Conservation (phyloP, 2,113 vertebrate species). For the Malaclemys terrapin region DNA sequence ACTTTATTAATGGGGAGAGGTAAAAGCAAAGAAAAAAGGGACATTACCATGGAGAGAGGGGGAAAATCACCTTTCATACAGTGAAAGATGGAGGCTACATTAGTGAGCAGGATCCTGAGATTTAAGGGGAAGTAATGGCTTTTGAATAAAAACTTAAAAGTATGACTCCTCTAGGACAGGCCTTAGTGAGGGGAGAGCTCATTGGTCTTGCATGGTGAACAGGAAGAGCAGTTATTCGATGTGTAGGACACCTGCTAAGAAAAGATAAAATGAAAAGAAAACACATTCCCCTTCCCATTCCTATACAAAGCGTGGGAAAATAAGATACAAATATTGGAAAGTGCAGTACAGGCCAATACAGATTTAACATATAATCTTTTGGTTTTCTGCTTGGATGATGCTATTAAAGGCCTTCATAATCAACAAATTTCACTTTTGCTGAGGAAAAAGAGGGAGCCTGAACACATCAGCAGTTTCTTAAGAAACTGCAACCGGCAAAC, state of each 20-base stretch:
- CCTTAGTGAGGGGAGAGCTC: background rate
- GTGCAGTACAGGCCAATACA: conserved; percentile 47
- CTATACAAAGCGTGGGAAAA: conserved; percentile 53
- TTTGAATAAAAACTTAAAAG: background rate
- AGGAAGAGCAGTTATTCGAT: background rate
- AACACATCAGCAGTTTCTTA: conserved; percentile 73
- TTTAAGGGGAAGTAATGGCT: background rate
- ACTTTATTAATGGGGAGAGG: background rate
- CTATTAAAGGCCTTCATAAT: conserved; percentile 70
- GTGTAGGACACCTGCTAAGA: background rate
- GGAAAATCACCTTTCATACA: background rate
- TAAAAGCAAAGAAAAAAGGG: background rate
- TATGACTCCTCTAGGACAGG: background rate
- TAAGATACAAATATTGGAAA: conserved; percentile 50
- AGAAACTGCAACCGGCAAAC: conserved; percentile 64
- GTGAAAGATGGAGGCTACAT: background rate
- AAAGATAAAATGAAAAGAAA: conserved; percentile 36
- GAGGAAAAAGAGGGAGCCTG: conserved; percentile 54
- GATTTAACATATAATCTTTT: conserved; percentile 72
- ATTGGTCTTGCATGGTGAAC: background rate
- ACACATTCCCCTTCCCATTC: background rate
- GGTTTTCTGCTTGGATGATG: conserved; percentile 73
- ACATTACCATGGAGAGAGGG: background rate
- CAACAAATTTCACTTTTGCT: conserved; percentile 67
- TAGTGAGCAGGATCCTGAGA: background rate